Conservation (phyloP, 2,797 vertebrate species). For the Anabacerthia variegaticeps region DNA sequence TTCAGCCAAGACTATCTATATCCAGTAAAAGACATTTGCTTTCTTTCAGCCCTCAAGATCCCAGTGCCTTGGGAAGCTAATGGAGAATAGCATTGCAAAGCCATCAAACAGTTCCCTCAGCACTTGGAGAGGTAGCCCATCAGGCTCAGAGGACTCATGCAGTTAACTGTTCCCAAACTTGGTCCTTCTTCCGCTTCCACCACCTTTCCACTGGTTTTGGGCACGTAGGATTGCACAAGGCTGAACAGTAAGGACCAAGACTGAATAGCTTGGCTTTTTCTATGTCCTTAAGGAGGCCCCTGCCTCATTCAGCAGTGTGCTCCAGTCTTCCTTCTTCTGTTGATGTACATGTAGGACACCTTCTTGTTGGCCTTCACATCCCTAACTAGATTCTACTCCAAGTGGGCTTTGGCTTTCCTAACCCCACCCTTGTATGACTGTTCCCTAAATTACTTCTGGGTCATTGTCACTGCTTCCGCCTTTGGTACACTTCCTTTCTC, state of each 20-base stretch:
- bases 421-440: accelerated
- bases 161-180: background rate
- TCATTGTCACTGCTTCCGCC: background rate
- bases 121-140: background rate
- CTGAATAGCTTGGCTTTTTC: background rate
- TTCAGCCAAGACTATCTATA: accelerated
- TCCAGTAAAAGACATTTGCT: background rate
- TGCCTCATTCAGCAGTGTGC: background rate
- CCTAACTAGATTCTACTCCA: background rate
- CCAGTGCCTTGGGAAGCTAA: background rate
- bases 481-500: background rate
- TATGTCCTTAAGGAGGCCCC: background rate
- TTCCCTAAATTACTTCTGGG: background rate
- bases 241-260: background rate
- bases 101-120: background rate
- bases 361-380: background rate
- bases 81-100: background rate
- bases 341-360: background rate
- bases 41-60: background rate
- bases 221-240: background rate
- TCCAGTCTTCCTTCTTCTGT: background rate
- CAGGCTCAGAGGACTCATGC: background rate
- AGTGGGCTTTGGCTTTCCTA: background rate
- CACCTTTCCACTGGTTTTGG: background rate
- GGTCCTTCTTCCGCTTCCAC: background rate